Evolutionary conservation across 2,113 vertebrate species (phyloP).

Genomic region (Heliornis fulica): DNA sequence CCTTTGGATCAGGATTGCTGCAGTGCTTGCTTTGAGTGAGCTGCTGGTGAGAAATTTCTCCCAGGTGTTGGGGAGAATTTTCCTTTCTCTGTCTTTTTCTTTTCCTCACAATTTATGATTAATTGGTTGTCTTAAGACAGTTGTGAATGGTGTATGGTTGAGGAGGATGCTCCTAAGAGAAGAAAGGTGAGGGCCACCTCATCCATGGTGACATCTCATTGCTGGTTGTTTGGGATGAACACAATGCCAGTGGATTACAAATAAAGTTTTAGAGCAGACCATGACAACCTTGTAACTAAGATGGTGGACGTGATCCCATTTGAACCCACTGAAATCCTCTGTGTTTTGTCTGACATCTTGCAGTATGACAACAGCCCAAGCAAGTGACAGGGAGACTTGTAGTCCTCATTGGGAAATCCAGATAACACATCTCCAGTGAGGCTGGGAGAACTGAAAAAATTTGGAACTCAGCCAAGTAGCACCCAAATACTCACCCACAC

Average conservation of each 20-base stretch:
- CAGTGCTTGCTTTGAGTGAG: neutral
- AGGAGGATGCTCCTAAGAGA: neutral
- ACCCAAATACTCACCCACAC: neutral
- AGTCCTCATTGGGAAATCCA: neutral
- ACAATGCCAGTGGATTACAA: rapidly evolving
- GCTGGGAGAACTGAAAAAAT: neutral
- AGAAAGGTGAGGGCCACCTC: neutral
- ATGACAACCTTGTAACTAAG: rapidly evolving
- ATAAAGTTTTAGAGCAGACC: neutral
- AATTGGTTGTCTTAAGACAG: neutral
- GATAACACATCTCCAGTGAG: neutral
- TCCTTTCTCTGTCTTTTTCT: neutral
- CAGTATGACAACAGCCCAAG: neutral
- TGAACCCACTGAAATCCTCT: neutral
- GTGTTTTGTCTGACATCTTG: neutral
- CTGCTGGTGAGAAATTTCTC: neutral
- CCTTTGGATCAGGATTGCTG: neutral
- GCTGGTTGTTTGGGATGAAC: neutral
- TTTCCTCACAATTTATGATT: neutral
- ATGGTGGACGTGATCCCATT: neutral
- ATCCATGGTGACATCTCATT: rapidly evolving
- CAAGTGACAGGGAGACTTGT: neutral
- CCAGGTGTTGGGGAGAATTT: neutral
- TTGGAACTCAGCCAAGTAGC: rapidly evolving
- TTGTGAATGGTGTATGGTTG: neutral